Evolutionary conservation across 2,113 vertebrate genomes (phyloP), one percentile per base, ranked within the genome.

Genomic region (Mustelus asterias): DNA sequence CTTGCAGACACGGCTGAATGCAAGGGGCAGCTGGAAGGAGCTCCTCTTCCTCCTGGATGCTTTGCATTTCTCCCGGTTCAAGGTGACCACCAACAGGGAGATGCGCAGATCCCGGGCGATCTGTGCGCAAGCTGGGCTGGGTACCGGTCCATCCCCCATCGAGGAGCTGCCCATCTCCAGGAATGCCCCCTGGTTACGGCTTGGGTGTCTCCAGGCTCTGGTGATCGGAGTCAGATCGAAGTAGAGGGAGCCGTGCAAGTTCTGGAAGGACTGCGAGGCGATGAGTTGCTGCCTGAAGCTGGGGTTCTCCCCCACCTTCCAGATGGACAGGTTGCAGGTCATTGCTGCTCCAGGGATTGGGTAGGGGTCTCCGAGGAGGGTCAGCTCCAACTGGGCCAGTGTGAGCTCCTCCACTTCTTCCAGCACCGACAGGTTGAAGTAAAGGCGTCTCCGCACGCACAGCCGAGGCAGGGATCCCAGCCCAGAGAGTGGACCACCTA

Each of bases 361-460:
- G 96, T 98, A 96, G 0, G 97, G 96, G 22, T 97, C 97, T 96
- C 97, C 97, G 20, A 96, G 97, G 96, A 99, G 98, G 10, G 72
- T 96, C 54, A 99, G 26, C 96, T 99, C 98, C 96, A 99, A 97
- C 96, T 97, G 98, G 2, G 98, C 98, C 96, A 98, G 96, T 0
- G 98, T 99, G 95, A 98, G 95, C 95, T 95, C 96, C 97, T 99
- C 99, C 1, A 96, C 97, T 5, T 98, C 97, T 96, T 98, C 98
- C 96, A 99, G 98, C 29, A 97, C 97, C 0, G 98, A 98, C 96
- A 99, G 96, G 96, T 99, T 98, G 95, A 99, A 99, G 97, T 97
- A 97, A 0, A 99, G 97, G 26, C 97, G 98, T 96, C 98, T 98
- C 96, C 98, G 97, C 96, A 98, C 96, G 41, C 98, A 99, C 80